Base-by-base conservation (phyloP, 2,888 invertebrate genomes). In the Drosophila histrio region DNA sequence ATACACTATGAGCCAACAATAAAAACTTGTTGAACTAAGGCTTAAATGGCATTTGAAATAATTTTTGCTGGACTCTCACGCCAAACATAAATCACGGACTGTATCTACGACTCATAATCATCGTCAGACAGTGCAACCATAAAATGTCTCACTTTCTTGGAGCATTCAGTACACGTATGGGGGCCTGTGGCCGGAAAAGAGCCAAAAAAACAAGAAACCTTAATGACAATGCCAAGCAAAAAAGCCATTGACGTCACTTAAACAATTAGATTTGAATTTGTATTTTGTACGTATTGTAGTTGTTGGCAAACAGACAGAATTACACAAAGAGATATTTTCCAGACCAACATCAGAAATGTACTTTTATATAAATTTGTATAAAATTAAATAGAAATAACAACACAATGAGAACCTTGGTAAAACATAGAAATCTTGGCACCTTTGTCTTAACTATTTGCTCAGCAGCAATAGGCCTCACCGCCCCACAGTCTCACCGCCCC, bases 341-440 rank as follows among this genome's bases (percentile, higher is more conserved):
- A 38, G 43, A 54, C 50, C 56, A 60, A 71, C 49, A 57, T 59
- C 32, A 44, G 38, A 64, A 72, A 72, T 72, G 65, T 65, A 84
- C 76, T 36, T 82, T 77, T 72, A 67, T 69, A 77, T 71, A 79
- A 75, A 72, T 79, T 60, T 39, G 28, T 68, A 73, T 68, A 62
- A 64, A 77, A 79, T 79, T 68, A 70, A 82, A 84, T 74, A 73
- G 72, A 69, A 72, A 64, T 64, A 61, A 68, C 81, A 76, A 64
- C 62, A 79, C 67, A 47, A 49, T 63, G 49, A 61, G 60, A 79
- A 59, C 65, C 86, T 78, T 83, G 80, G 72, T 64, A 72, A 63
- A 85, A 75, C 79, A 78, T 72, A 50, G 65, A 72, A 82, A 82
- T 85, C 87, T 84, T 84, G 86, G 77, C 87, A 84, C 84, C 87